Conservation (phyloP, 1,140 invertebrate genomes). For the Homalodisca vitripennis region DNA sequence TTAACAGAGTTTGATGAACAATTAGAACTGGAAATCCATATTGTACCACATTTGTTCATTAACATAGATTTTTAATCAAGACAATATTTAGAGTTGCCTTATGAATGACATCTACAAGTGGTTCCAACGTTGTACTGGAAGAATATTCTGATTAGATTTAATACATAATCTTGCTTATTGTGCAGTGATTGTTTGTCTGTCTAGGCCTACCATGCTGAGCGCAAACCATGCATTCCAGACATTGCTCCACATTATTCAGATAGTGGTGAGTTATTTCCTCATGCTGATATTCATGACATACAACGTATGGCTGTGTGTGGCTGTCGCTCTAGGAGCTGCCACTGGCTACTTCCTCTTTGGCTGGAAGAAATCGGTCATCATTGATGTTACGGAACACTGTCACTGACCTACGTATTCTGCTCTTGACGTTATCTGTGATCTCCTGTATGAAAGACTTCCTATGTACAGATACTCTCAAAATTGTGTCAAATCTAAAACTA, state of each 20-base stretch:
- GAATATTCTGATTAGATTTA: too few species aligned
- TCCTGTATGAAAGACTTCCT: background rate
- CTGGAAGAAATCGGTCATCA: constrained; percentile 86
- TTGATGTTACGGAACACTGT: constrained; percentile 94
- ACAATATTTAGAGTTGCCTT: too few species aligned
- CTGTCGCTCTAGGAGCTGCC: constrained; percentile 85
- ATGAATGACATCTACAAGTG: too few species aligned
- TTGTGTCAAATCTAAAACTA: too few species aligned
- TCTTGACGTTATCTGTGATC: background rate
- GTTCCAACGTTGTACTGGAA: too few species aligned
- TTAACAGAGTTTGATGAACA: too few species aligned
- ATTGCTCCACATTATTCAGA: constrained; percentile 83
- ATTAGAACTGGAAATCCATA: too few species aligned
- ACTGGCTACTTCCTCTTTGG: constrained; percentile 93
- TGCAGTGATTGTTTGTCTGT: background rate
- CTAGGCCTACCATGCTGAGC: constrained; percentile 75
- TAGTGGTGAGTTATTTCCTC: constrained; percentile 87
- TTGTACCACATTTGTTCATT: too few species aligned
- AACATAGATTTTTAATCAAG: too few species aligned
- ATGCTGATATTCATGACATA: constrained; percentile 99
- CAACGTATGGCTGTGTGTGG: constrained; percentile 91
- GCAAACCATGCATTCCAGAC: constrained; percentile 83
- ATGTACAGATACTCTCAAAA: too few species aligned
- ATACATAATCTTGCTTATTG: too few species aligned
- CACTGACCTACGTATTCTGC: constrained; percentile 60